These are phyloP conservation scores for Nestor notabilis DNA, from an alignment of 2,113 vertebrate genomes.

Conservation along the genomic window DNA sequence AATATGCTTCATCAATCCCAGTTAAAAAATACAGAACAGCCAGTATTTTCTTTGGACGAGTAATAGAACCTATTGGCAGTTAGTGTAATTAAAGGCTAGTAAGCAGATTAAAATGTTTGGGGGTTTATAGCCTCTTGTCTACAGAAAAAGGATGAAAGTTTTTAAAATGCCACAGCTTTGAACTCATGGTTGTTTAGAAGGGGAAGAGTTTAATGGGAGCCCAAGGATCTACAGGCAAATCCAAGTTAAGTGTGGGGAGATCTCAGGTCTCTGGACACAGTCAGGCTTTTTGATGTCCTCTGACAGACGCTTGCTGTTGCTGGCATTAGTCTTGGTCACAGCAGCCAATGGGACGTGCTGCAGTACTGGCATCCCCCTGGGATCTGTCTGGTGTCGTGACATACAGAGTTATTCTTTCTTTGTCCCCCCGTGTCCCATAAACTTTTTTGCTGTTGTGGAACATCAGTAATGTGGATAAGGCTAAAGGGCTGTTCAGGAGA, in stretches of 20 bases:
- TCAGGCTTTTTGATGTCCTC: not conserved
- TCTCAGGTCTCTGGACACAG: not conserved
- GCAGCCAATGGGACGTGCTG: not conserved
- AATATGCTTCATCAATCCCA: conserved; percentile 66
- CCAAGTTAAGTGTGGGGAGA: not conserved
- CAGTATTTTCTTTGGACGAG: conserved; percentile 67
- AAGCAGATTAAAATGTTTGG: conserved; percentile 64
- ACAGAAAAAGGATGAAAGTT: not conserved
- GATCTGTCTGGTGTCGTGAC: not conserved
- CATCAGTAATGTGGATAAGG: not conserved
- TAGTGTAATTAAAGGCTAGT: conserved; percentile 71
- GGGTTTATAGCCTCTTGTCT: not conserved
- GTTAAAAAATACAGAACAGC: conserved; percentile 49
- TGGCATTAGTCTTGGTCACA: not conserved
- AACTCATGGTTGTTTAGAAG: not conserved
- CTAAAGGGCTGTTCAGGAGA: not conserved
- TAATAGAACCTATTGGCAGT: conserved; percentile 58
- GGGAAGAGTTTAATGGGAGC: not conserved
- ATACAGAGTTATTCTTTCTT: not conserved
- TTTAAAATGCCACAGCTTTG: not conserved
- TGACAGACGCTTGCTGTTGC: not conserved
- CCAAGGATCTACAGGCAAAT: conserved; percentile 3
- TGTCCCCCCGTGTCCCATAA: accelerated
- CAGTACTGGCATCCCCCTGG: not conserved
- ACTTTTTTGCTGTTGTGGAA: not conserved